Evolutionary conservation across 2,888 invertebrate species (phyloP).

Genomic region (Chloroclystis v-ata): DNA sequence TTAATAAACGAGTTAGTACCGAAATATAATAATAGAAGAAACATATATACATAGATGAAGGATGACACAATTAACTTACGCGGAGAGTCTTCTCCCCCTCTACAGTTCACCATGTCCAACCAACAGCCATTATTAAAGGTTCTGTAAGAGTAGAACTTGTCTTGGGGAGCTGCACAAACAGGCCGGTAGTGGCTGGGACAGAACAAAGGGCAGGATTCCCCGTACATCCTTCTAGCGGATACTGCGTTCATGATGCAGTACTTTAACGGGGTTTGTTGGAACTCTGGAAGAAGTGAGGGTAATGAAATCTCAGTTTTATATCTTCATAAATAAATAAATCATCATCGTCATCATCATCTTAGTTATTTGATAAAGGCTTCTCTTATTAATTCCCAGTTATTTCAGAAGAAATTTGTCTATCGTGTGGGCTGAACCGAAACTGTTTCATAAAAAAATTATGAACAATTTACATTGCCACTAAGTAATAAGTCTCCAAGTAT

Average conservation of each 20-base stretch:
- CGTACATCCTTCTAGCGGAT: slow-evolving; percentile 39
- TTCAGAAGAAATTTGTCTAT: too few species aligned
- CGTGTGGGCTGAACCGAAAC: too few species aligned
- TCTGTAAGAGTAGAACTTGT: slow-evolving; percentile 47
- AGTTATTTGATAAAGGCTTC: too few species aligned
- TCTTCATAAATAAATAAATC: too few species aligned
- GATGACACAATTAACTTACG: slow-evolving; percentile 12
- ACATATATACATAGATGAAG: background rate
- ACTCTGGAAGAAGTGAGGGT: slow-evolving; percentile 44
- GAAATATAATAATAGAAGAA: too few species aligned
- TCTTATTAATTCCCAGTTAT: too few species aligned
- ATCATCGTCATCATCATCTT: too few species aligned
- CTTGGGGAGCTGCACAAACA: slow-evolving; percentile 53
- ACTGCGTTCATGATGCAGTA: slow-evolving; percentile 49
- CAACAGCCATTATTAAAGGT: slow-evolving; percentile 60
- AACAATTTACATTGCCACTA: too few species aligned
- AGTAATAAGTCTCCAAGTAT: too few species aligned
- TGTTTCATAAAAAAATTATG: too few species aligned
- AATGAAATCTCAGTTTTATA: too few species aligned
- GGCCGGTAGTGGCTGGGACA: slow-evolving; percentile 62
- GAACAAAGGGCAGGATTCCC: slow-evolving; percentile 61
- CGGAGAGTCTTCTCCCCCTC: slow-evolving; percentile 51
- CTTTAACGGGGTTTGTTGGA: slow-evolving; percentile 40
- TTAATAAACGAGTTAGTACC: too few species aligned
- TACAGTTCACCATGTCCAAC: slow-evolving; percentile 64